Percentiles rank a stretch among this genome's conserved stretches.
Evolutionary conservation across 1,140 invertebrate species (phyloP).

Genomic region (Frieseomelitta varia): DNA sequence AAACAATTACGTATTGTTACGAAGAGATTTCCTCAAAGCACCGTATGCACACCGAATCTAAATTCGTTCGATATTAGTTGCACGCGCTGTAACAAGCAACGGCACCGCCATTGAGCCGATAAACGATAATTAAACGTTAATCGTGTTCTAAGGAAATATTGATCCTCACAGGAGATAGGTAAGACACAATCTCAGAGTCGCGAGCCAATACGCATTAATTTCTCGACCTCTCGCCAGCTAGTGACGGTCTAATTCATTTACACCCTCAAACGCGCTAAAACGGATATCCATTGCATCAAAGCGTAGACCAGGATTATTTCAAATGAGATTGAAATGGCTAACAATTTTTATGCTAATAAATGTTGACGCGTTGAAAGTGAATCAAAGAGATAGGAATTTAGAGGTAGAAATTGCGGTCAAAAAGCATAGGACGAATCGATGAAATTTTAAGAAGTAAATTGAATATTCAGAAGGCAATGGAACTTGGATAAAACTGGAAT

Average conservation of each 20-base stretch:
- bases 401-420: background rate
- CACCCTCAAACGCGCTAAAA: too few relatives aligned
- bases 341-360: background rate
- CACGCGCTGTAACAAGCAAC: constrained; percentile 3
- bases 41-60: background rate
- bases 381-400: too few relatives aligned
- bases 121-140: constrained; percentile 40
- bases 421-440: background rate
- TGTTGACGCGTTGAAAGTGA: background rate
- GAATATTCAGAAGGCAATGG: background rate
- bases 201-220: constrained; percentile 18
- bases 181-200: constrained; percentile 14
- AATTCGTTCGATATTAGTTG: constrained; percentile 17
- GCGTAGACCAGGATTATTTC: background rate
- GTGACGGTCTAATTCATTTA: background rate
- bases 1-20: too few relatives aligned
- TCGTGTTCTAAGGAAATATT: constrained; percentile 37
- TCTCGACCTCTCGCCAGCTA: background rate
- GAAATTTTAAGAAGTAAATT: background rate
- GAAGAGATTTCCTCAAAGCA: background rate
- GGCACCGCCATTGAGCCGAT: constrained; percentile 1
- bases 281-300: background rate
- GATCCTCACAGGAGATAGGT: background rate
- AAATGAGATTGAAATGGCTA: background rate
- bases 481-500: background rate